Percentiles rank a stretch among this genome's conserved stretches.
Evolutionary conservation across 2,113 vertebrate species (phyloP).

Genomic region (Heterocephalus glaber): DNA sequence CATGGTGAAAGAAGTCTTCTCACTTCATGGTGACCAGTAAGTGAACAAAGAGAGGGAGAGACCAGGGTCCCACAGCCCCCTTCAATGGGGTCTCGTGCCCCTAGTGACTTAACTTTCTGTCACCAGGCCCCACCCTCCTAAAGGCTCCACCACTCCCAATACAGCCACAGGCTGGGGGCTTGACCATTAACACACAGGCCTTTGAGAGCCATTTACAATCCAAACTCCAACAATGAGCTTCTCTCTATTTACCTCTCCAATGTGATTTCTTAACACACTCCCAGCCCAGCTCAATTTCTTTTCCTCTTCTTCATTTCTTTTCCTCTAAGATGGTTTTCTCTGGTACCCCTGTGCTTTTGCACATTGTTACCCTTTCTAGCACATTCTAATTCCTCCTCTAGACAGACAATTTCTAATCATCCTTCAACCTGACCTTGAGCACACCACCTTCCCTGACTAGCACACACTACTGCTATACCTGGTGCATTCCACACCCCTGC

Average conservation of each 20-base stretch:
- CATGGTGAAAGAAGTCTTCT: neutral
- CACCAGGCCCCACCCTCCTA: neutral
- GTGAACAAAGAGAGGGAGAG: neutral
- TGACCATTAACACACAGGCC: neutral
- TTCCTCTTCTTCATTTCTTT: too few relatives aligned
- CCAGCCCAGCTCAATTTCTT: neutral
- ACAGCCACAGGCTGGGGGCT: neutral
- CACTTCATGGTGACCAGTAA: neutral
- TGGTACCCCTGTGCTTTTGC: neutral
- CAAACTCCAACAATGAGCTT: neutral
- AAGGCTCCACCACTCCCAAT: neutral
- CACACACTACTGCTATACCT: fast-evolving
- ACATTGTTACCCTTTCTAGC: neutral
- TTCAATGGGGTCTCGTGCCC: neutral
- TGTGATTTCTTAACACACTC: neutral
- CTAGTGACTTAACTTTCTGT: neutral
- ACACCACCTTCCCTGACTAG: neutral
- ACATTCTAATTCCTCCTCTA: neutral
- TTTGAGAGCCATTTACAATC: neutral
- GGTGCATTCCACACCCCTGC: fast-evolving
- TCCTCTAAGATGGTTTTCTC: neutral
- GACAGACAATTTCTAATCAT: too few relatives aligned
- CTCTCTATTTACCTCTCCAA: neutral
- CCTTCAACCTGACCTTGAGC: neutral
- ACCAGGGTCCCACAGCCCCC: neutral